Evolutionary conservation across 2,113 vertebrate genomes (phyloP), one percentile per base, ranked within the genome.

Genomic region (Geothlypis trichas): DNA sequence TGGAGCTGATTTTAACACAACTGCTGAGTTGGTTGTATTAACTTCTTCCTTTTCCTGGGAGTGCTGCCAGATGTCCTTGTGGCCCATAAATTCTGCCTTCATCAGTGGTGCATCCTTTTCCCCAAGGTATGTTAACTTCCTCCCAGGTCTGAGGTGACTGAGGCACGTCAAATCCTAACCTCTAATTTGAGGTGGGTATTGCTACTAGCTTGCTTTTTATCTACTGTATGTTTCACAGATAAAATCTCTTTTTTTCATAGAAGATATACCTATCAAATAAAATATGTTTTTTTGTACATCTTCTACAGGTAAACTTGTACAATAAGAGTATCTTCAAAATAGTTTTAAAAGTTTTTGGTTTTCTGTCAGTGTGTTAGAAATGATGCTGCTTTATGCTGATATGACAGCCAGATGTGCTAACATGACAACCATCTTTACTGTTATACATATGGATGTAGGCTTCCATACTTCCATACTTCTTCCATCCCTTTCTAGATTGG

Each of bases 281-380:
- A 66, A 41, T 41, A 51, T 42, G 5, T 0, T 47, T 72, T 62
- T 44, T 57, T 62, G 10, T 62, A 11, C 7, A 3, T 28, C 15
- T 62, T 71, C 30, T n/a, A 8, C 28, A 8, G 5, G 4, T 20
- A 15, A 83, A 6, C 13, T 62, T 24, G 23, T 62, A 31, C 16
- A 33, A 59, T 55, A 67, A 46, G 1, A 26, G 22, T 51, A 63
- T 35, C 44, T 61, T 22, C 5, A 44, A 68, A 52, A 31, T 8
- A 39, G 10, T 46, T 75, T 26, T 1, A 54, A 46, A 68, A 19
- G 2, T 1, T 68, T 52, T 54, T 39, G 1, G 0, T 9, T 61
- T 84, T 66, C 24, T 41, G 11, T 17, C 7, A 20, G 3, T 55
- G 4, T 55, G 6, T 54, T 92, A 51, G 21, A 55, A 87, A 37